These are phyloP conservation scores for Pseudomyrmex dendroicus DNA, from an alignment of 1,140 invertebrate genomes.

Conservation along the genomic window DNA sequence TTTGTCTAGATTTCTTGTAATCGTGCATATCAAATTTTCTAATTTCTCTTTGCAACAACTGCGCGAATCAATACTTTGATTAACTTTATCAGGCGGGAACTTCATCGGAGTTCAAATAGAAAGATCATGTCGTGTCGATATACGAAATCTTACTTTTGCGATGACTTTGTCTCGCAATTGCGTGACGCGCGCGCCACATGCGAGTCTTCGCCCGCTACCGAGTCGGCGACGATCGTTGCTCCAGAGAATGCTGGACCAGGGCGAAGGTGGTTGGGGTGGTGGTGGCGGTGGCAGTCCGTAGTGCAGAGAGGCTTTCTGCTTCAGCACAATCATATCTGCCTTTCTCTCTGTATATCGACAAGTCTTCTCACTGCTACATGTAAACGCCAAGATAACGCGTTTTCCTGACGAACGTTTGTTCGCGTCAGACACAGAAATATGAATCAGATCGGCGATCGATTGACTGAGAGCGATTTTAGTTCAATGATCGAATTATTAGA, in stretches of 20 bases:
- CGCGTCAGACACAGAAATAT: not conserved
- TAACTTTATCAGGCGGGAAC: no score
- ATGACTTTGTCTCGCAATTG: constrained; percentile 73
- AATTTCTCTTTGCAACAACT: not conserved
- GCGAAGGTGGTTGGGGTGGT: constrained; percentile 84
- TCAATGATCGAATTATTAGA: not conserved
- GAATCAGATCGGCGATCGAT: not conserved
- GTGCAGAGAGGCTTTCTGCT: constrained; percentile 81
- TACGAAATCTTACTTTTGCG: constrained; percentile 71
- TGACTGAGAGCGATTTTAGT: not conserved
- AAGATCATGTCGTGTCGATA: not conserved
- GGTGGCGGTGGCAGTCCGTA: constrained; percentile 84
- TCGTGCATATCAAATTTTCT: no score
- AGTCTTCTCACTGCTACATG: not conserved
- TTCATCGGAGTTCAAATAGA: not conserved
- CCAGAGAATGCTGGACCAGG: constrained; percentile 84
- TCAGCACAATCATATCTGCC: constrained; percentile 74
- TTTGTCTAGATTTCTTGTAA: not conserved
- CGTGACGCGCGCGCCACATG: constrained; percentile 68
- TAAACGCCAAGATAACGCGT: not conserved
- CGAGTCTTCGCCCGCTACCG: constrained; percentile 28
- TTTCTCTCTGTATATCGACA: constrained; percentile 10
- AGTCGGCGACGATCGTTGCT: constrained; percentile 67
- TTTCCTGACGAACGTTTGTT: not conserved
- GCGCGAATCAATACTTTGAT: not conserved